Evolutionary conservation across 2,888 invertebrate species (phyloP), one percentile per base, ranked within the genome.

Genomic region (Plebejus anna): DNA sequence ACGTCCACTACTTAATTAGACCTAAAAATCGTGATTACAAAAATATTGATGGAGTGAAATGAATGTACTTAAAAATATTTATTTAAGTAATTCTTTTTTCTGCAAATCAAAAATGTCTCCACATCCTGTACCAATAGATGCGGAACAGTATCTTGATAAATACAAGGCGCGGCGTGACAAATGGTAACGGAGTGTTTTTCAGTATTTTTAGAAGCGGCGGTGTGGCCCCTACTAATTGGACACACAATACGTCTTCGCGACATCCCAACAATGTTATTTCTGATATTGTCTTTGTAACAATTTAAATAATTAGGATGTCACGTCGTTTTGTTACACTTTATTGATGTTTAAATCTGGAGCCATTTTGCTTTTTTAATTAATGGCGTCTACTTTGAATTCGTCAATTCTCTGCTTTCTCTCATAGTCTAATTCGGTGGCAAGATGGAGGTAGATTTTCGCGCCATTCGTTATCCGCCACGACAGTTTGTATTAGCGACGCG

Each of bases 121-220:
- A 78, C 89, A 89, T 75, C 86, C 88, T 88, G 84, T 89, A 87
- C 71, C 75, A 82, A 81, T 82, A 82, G 83, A 82, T 80, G 84
- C 85, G 83, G 85, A 87, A 87, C 87, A 83, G 84, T 86, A 91
- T 92, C 92, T 89, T 92, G 93, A 93, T 94, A 92, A 93, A 92
- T 89, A 90, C 92, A 88, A 85, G 87, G 91, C 88, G 89, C 87
- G 83, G 88, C 86, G 89, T 94, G 93, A 93, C 93, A 93, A 94
- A 94, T 92, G 91, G 91, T 88, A 88, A 90, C 89, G 87, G 91
- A 89, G 89, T 92, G 92, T 91, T 92, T 92, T 91, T 90, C 90
- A 85, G 87, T 93, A 93, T 93, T 91, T 93, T 92, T 92, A 91
- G 92, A 89, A 83, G 83, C 84, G 80, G 81, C 82, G 79, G 85